A percentile compares a stretch with the other conserved stretches of the same genome.
Conservation (phyloP, 1,140 invertebrate species). For the Lepidurus apus region DNA sequence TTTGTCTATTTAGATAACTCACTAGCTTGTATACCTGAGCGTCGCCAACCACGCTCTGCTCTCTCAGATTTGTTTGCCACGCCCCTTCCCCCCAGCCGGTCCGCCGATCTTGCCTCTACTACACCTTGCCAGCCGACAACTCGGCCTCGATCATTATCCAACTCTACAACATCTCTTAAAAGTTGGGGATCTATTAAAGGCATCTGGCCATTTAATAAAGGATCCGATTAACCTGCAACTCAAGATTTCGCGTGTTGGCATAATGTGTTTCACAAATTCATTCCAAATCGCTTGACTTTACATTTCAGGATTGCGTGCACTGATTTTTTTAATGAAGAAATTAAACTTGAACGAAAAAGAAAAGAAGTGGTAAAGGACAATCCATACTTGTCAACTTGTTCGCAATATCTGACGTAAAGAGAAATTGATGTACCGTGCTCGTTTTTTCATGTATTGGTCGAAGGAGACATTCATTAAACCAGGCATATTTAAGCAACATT, state of each 20-base stretch:
- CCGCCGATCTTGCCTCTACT: not conserved
- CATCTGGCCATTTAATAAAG: not conserved
- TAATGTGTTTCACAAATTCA: not conserved
- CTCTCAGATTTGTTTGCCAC: not conserved
- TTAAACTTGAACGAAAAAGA: not conserved
- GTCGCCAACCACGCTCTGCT: not conserved
- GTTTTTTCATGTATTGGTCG: not conserved
- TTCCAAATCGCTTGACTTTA: not conserved
- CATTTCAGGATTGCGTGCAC: not conserved
- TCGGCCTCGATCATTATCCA: not conserved
- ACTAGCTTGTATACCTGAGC: not conserved
- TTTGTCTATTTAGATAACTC: not conserved
- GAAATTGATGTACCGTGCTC: not conserved
- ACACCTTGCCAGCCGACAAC: not conserved
- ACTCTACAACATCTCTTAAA: not conserved
- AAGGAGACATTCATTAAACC: no score
- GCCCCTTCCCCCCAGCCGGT: not conserved
- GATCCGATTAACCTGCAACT: not conserved
- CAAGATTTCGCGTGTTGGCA: not conserved
- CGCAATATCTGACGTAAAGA: not conserved
- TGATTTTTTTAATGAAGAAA: not conserved
- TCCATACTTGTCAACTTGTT: not conserved
- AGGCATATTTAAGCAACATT: no score
- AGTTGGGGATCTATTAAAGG: constrained; percentile 6
- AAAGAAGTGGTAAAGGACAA: not conserved